phyloP scores from a whole-genome alignment of 2,113 vertebrate genomes.

The Perognathus longimembris region DNA sequence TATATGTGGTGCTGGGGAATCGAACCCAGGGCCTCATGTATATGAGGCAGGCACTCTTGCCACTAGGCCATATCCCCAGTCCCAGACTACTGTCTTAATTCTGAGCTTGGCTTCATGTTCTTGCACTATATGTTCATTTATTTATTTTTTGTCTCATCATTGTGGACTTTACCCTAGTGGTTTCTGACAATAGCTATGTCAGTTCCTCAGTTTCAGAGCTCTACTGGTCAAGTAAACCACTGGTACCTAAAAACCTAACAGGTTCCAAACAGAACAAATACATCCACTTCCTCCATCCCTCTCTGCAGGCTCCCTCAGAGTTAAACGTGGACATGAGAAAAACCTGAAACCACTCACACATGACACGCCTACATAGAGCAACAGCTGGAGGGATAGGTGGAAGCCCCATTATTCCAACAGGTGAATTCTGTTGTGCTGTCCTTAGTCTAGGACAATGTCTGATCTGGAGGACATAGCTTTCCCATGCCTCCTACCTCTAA shows the following conservation, averaged over 20 bases:
- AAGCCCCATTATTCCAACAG: background rate
- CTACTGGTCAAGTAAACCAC: background rate
- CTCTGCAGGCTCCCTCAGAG: background rate
- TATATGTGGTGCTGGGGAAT: too few species aligned
- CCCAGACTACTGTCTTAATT: background rate
- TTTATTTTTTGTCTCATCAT: background rate
- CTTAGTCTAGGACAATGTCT: background rate
- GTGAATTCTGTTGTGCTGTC: background rate
- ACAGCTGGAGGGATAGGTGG: conserved; percentile 53
- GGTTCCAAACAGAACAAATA: background rate
- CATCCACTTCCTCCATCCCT: background rate
- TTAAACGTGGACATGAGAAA: conserved; percentile 19
- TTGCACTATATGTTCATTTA: background rate
- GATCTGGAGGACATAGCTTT: background rate
- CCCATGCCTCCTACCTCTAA: background rate
- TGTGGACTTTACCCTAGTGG: background rate
- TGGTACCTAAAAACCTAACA: background rate
- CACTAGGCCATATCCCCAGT: too few species aligned
- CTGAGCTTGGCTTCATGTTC: background rate
- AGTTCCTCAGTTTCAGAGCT: background rate
- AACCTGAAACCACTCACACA: background rate
- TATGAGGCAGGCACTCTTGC: too few species aligned
- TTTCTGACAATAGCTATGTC: background rate
- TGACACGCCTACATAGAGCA: conserved; percentile 30
- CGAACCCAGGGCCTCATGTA: too few species aligned